Evolutionary conservation across 53 echinoderm and acorn worm genomes (phyloP), one percentile per base, ranked within the genome.

Genomic region (Hippasteria phrygiana): DNA sequence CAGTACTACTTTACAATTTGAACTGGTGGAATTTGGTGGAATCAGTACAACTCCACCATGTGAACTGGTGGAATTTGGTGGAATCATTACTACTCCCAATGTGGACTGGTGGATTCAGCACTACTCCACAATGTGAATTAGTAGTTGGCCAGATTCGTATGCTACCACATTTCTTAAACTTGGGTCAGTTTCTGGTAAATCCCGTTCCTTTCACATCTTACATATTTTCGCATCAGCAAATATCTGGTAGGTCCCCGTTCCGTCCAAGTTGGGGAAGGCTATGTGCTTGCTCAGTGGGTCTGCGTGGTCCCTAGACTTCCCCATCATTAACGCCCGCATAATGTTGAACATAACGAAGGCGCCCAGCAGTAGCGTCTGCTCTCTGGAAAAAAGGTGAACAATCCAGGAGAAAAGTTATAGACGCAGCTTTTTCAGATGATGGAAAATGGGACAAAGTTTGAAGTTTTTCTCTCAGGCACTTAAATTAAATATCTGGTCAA

Each of bases 181-280:
- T 48, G 48, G 48, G 8, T 10, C 48, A 48, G 8, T 48, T 48
- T 20, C 59, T 20, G 59, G 59, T 59, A 24, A 9, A 11, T 20
- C 18, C 18, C 59, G 17, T 16, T 71, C 12, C 34, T 39, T 31
- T 29, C 17, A 36, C 34, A 39, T 94, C 98, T 95, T 67, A 98
- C 98, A 84, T 40, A 98, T 89, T 83, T 98, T 98, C 83, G 91
- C 92, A 77, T 98, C 98, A 26, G 95, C 98, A 79, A 95, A 95
- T 74, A 92, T 92, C 83, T 93, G 92, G 54, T 85, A 89, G 3
- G 87, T 73, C 27, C 98, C 98, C 24, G 95, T 95, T 2, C 98
- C 98, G 80, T 98, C 98, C 48, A 98, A 87, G 71, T 98, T 90
- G 53, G 91, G 89, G 86, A 95, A 98, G 46, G 91, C 98, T 4